Base-by-base conservation (phyloP, 2,113 vertebrate genomes). In the Paedocypris sp. region DNA sequence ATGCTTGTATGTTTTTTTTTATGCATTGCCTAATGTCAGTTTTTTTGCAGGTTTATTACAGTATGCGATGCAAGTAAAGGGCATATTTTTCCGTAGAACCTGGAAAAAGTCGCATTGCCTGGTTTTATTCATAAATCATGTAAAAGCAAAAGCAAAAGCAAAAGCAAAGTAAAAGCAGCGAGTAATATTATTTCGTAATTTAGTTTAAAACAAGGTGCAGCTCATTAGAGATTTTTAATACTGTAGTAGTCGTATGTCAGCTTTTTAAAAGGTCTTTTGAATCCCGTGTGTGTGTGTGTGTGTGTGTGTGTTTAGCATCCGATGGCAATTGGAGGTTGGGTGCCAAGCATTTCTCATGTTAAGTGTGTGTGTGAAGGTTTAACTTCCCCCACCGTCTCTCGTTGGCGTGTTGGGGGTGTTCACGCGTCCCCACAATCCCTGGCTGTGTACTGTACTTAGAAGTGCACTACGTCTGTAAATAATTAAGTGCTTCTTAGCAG, bases 341-440 rank as follows among this genome's bases (percentile, higher is more conserved):
- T 71, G 69, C 67, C 60, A 60, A 43, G 66, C 64, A 62, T 64
- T 66, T 45, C 74, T 75, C 64, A 66, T 71, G 73, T 69, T 52
- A 45, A 72, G 67, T 73, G 71, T 67, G n/a, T n/a, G 73, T 77
- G 77, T 74, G 73, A 76, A 73, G 39, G 67, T 68, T 67, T 32
- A 49, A 54, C 71, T 65, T 64, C 71, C 78, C 65, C 46, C 64
- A 71, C 58, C 64, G 56, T 70, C 72, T 18, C 29, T 64, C 64
- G 62, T 68, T 76, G 56, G 66, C 70, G 66, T 76, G n/a, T n/a
- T n/a, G n/a, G n/a, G n/a, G n/a, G n/a, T n/a, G n/a, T n/a, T n/a
- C n/a, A n/a, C n/a, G n/a, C n/a, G n/a, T n/a, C n/a, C n/a, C n/a
- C n/a, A n/a, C n/a, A n/a, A n/a, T n/a, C n/a, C n/a, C n/a, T n/a